These are phyloP conservation scores for Labrus mixtus DNA, from an alignment of 2,113 vertebrate species.

Conservation along the genomic window DNA sequence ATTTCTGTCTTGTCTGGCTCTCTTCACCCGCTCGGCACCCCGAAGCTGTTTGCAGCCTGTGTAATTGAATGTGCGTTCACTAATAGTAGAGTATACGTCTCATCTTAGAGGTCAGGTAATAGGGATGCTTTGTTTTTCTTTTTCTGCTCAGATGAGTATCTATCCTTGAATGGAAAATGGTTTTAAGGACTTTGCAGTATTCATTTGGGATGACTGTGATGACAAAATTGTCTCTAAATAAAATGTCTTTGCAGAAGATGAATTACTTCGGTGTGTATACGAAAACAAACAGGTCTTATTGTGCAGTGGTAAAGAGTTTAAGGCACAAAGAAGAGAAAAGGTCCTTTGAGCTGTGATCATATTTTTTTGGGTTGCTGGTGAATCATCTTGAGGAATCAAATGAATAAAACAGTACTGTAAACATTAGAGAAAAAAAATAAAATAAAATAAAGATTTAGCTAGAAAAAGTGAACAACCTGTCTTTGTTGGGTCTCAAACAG, in stretches of 20 bases:
- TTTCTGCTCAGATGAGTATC: conserved; percentile 50
- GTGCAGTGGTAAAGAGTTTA: too few relatives aligned
- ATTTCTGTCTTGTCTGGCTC: conserved; percentile 77
- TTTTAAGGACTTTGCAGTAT: conserved; percentile 24
- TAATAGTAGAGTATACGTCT: conserved; percentile 57
- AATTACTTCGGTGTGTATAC: too few relatives aligned
- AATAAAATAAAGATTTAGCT: background rate
- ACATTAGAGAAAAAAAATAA: too few relatives aligned
- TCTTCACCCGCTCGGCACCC: conserved; percentile 61
- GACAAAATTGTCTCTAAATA: too few relatives aligned
- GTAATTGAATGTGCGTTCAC: conserved; percentile 71
- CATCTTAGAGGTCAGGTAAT: conserved; percentile 68
- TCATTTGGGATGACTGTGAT: too few relatives aligned
- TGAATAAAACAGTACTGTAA: too few relatives aligned
- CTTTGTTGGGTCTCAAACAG: conserved; percentile 49
- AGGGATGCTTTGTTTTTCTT: conserved; percentile 64
- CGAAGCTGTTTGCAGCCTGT: conserved; percentile 67
- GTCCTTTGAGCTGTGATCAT: too few relatives aligned
- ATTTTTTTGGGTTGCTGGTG: too few relatives aligned
- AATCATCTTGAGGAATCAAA: too few relatives aligned
- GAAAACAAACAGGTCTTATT: too few relatives aligned
- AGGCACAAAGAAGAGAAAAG: too few relatives aligned
- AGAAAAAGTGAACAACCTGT: conserved; percentile 48
- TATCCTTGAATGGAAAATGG: conserved; percentile 61
- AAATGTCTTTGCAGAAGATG: too few relatives aligned